Evolutionary conservation across 2,888 invertebrate genomes (phyloP), one percentile per base, ranked within the genome.

Genomic region (Spatulosminthurus flaviceps): DNA sequence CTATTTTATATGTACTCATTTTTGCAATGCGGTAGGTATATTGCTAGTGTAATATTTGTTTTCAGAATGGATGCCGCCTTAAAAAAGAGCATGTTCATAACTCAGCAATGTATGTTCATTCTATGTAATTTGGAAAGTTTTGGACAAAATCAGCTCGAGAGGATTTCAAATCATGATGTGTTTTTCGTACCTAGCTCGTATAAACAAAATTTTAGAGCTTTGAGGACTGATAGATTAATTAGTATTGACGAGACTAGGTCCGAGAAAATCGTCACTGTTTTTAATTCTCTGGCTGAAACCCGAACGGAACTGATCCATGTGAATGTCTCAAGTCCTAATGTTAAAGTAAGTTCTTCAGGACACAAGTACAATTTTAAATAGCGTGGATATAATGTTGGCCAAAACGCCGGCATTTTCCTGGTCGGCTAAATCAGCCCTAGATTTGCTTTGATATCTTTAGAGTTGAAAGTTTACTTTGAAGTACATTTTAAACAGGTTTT

Each of bases 221-320:
- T 93, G 0, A 90, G 92, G 0, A 88, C 90, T 77, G 89, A 90
- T 82, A 90, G 91, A 79, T 90, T 92, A 0, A 4, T 51, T 51
- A 90, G 92, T 2, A 89, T 90, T 0, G 87, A 92, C 89, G 88
- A 42, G 83, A 90, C 61, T 89, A 88, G 9, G 88, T 89, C 86
- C 88, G 91, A 74, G 1, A 1, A 70, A 91, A 92, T 0, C 86
- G 88, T 97, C 0, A 92, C 95, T 7, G 88, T 97, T 41, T 95
- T 93, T 86, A 97, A 97, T 88, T 92, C 96, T 0, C 88, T 96
- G 76, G 90, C 92, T 0, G 92, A 93, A 82, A 90, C 89, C 82
- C 89, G 95, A 73, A 90, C 91, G 29, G 95, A 95, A 88, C 89
- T 96, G 21, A 90, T 95, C 19, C 93, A 92, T 16, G 90, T 97